Percentiles rank a stretch among this genome's conserved stretches.
Conservation (phyloP, 2,888 invertebrate species). For the Hemithea aestivaria region DNA sequence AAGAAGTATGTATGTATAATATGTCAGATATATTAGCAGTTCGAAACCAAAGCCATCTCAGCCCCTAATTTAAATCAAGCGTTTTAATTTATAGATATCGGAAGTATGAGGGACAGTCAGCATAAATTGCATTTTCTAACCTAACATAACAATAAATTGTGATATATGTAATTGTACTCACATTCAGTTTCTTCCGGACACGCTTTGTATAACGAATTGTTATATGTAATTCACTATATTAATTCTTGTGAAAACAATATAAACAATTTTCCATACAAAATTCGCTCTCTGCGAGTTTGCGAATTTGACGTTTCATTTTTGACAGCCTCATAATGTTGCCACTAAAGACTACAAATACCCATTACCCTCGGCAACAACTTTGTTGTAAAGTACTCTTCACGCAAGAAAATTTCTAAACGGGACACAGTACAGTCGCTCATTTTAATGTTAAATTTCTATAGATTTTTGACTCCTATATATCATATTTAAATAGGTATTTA, state of each 20-base stretch:
- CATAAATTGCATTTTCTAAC: slow-evolving; percentile 71
- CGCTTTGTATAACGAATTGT: neutral
- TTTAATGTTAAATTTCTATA: no score
- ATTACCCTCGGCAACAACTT: no score
- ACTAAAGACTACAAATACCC: no score
- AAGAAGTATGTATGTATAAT: slow-evolving; percentile 13
- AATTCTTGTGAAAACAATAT: no score
- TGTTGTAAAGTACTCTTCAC: no score
- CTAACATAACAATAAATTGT: slow-evolving; percentile 52
- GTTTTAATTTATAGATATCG: slow-evolving; percentile 42
- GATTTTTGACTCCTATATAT: no score
- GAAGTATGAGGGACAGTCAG: slow-evolving; percentile 60
- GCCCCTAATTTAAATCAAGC: slow-evolving; percentile 67
- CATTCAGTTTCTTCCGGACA: slow-evolving; percentile 31
- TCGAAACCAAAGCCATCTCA: slow-evolving; percentile 65
- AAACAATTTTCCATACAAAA: no score
- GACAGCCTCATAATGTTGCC: no score
- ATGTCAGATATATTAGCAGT: slow-evolving; percentile 34
- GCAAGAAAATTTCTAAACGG: no score
- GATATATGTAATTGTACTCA: slow-evolving; percentile 49
- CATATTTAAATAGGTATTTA: no score
- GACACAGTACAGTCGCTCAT: no score
- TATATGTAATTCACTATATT: slow-evolving; percentile 3
- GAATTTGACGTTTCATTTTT: slow-evolving; percentile 7
- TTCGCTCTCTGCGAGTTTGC: slow-evolving; percentile 8